These are phyloP conservation scores for Melanchra persicariae DNA, from an alignment of 2,888 invertebrate species.

Conservation along the genomic window DNA sequence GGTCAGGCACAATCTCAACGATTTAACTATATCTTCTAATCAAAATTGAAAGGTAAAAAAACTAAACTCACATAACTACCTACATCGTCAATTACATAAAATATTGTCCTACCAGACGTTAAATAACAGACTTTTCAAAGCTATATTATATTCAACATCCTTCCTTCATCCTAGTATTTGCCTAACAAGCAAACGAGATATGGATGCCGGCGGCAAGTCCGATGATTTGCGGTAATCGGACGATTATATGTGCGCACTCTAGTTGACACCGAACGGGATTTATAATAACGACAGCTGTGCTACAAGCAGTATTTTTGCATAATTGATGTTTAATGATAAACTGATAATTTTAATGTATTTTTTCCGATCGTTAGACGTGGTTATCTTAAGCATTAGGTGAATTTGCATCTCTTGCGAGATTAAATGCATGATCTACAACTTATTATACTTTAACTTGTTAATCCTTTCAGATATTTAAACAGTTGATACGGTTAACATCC, in stretches of 20 bases:
- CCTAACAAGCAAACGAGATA: constrained; percentile 37
- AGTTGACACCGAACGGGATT: constrained; percentile 42
- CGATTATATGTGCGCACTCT: constrained; percentile 15
- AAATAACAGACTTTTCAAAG: background rate
- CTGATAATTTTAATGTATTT: constrained; percentile 11
- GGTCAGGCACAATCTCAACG: background rate
- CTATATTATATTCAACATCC: constrained; percentile 33
- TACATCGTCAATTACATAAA: background rate
- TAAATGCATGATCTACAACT: background rate
- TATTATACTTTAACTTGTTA: background rate
- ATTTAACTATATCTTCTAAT: background rate
- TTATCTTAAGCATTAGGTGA: background rate
- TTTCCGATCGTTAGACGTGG: constrained; percentile 4
- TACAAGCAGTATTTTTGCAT: constrained; percentile 22
- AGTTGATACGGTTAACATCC: too few relatives aligned
- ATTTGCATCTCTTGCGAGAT: constrained; percentile 3
- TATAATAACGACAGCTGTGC: constrained; percentile 50
- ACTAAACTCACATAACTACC: too few relatives aligned
- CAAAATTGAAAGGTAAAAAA: background rate
- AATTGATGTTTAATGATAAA: constrained; percentile 5
- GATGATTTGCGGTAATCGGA: constrained; percentile 46
- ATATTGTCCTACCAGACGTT: background rate
- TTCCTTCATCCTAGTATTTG: constrained; percentile 21
- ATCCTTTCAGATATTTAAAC: too few relatives aligned
- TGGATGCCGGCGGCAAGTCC: constrained; percentile 7